These are phyloP conservation scores for Polydrusus cervinus DNA, from an alignment of 2,888 invertebrate genomes.

Conservation along the genomic window DNA sequence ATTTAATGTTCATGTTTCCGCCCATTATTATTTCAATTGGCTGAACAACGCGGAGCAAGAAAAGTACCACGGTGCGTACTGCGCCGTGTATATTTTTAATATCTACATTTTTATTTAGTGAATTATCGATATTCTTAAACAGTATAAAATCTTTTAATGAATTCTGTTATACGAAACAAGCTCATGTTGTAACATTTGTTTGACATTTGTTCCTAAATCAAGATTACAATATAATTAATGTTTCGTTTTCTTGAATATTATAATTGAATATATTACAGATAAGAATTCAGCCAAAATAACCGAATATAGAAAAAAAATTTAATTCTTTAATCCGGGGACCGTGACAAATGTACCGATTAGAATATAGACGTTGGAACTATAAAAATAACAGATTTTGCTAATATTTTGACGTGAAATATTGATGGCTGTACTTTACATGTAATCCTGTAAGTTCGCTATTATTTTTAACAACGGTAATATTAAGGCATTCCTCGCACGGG, in stretches of 20 bases:
- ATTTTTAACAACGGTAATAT: no score
- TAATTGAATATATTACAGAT: not conserved
- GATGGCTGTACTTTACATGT: not conserved
- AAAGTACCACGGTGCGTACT: no score
- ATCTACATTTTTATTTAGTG: no score
- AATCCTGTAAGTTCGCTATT: no score
- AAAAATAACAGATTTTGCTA: not conserved
- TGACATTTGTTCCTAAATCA: constrained; percentile 1
- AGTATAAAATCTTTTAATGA: no score
- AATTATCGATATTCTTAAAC: no score
- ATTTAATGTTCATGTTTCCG: no score
- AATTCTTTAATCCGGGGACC: not conserved
- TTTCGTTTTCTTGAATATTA: not conserved
- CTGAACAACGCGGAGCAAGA: no score
- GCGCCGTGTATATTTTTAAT: no score
- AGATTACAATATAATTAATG: constrained; percentile 1
- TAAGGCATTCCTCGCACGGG: no score
- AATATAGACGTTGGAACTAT: not conserved
- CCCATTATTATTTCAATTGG: no score
- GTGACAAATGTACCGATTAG: not conserved
- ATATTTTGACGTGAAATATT: not conserved
- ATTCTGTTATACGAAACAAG: no score
- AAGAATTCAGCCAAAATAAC: not conserved
- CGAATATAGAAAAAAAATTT: not conserved
- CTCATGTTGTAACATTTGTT: not conserved